A percentile compares a stretch with the other conserved stretches of the same genome.
phyloP scores from a whole-genome alignment of 2,113 vertebrate genomes.

The Nycticryphes semicollaris region DNA sequence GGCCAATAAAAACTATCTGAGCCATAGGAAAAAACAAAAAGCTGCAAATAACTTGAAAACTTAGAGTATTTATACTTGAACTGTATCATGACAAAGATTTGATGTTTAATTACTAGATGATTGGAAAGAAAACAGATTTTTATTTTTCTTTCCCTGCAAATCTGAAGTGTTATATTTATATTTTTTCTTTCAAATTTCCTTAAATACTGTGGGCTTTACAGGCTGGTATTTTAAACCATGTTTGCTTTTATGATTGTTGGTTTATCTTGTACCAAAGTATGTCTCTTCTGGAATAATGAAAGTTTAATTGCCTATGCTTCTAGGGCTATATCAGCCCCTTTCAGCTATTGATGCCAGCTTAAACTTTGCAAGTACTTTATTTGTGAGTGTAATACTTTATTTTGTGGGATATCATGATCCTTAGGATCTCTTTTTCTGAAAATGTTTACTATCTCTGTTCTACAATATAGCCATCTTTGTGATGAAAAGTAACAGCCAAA shows the following conservation, averaged over 20 bases:
- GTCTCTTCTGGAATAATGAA: not conserved
- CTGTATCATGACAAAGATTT: not conserved
- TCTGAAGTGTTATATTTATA: not conserved
- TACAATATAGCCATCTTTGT: not conserved
- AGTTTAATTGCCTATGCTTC: not conserved
- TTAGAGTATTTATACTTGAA: not conserved
- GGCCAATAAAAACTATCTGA: not conserved
- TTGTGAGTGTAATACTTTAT: not conserved
- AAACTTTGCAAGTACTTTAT: not conserved
- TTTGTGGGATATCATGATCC: not conserved
- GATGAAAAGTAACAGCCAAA: not conserved
- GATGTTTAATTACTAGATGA: not conserved
- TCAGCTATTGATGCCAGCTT: not conserved
- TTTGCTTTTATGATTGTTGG: not conserved
- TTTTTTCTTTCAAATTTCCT: not conserved
- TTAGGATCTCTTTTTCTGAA: not conserved
- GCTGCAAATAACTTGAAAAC: not conserved
- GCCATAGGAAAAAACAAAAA: not conserved
- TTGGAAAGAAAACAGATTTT: not conserved
- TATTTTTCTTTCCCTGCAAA: not conserved
- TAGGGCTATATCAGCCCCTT: not conserved
- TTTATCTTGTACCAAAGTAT: not conserved
- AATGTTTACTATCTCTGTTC: not conserved
- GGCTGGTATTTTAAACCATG: not conserved
- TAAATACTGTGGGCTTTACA: not conserved